Conservation (phyloP, 2,797 vertebrate genomes). For the Gambelia wislizenii region DNA sequence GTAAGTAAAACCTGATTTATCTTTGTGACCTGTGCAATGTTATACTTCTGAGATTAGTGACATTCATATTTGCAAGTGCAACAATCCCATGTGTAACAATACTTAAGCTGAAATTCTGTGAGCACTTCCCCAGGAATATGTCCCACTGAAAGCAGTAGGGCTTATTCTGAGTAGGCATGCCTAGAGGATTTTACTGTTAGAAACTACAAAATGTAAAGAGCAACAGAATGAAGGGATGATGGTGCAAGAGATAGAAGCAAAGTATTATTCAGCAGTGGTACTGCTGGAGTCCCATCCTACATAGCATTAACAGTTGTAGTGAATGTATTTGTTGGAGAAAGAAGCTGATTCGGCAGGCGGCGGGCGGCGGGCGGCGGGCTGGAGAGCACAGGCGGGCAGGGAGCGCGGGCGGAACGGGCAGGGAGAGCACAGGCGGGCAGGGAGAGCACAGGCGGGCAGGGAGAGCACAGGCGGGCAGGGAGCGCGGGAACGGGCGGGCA, state of each 20-base stretch:
- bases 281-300: background rate
- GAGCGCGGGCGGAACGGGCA: too few species aligned
- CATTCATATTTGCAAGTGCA: background rate
- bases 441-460: too few species aligned
- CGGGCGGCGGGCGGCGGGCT: too few species aligned
- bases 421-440: too few species aligned
- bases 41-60: background rate
- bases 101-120: background rate
- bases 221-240: background rate
- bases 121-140: background rate
- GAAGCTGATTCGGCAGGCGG: too few species aligned
- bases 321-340: background rate
- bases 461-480: too few species aligned
- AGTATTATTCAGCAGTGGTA: background rate
- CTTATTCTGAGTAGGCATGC: background rate
- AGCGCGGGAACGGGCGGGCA: too few species aligned
- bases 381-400: too few species aligned
- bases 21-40: background rate
- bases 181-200: background rate
- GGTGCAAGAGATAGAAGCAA: background rate
- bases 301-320: background rate
- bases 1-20: conserved; percentile 58
- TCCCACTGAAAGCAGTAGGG: background rate
- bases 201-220: background rate
- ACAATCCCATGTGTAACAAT: background rate